Evolutionary conservation across 2,888 invertebrate species (phyloP).

Genomic region (Drosophila ustulata): DNA sequence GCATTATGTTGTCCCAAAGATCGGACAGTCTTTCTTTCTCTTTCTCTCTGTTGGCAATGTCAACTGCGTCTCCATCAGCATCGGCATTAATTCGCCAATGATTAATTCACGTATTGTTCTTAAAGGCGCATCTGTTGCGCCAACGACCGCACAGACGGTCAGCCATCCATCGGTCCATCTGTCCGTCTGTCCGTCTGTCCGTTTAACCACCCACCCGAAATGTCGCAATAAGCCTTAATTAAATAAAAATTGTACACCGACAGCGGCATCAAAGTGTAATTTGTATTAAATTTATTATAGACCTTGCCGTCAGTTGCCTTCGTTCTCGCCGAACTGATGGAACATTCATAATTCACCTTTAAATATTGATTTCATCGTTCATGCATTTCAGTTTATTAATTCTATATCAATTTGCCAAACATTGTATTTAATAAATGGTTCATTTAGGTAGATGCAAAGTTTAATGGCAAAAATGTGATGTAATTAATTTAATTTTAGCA

Average conservation of each 20-base stretch:
- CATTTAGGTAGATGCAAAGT: not conserved
- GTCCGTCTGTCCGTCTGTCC: slow-evolving; percentile 29
- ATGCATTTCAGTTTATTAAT: too few relatives aligned
- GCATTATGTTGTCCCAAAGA: slow-evolving; percentile 39
- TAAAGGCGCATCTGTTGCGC: slow-evolving; percentile 70
- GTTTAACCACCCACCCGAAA: slow-evolving; percentile 38
- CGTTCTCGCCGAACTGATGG: not conserved
- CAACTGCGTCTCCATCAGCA: slow-evolving; percentile 42
- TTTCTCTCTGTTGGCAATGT: slow-evolving; percentile 29
- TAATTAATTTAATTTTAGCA: not conserved
- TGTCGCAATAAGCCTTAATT: slow-evolving; percentile 73
- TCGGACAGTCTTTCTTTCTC: not conserved
- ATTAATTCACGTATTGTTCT: slow-evolving; percentile 72
- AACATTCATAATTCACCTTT: not conserved
- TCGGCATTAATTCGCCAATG: slow-evolving; percentile 62
- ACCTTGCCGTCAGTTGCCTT: slow-evolving; percentile 34
- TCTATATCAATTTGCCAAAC: not conserved
- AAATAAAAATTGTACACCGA: slow-evolving; percentile 67
- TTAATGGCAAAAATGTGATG: not conserved
- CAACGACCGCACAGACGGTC: slow-evolving; percentile 63
- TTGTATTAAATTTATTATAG: slow-evolving; percentile 72
- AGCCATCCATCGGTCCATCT: slow-evolving; percentile 10
- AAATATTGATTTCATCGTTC: not conserved
- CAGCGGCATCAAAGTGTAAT: slow-evolving; percentile 57
- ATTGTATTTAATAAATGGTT: too few relatives aligned